Conservation (phyloP, 1,140 invertebrate genomes). For the Homarus americanus region DNA sequence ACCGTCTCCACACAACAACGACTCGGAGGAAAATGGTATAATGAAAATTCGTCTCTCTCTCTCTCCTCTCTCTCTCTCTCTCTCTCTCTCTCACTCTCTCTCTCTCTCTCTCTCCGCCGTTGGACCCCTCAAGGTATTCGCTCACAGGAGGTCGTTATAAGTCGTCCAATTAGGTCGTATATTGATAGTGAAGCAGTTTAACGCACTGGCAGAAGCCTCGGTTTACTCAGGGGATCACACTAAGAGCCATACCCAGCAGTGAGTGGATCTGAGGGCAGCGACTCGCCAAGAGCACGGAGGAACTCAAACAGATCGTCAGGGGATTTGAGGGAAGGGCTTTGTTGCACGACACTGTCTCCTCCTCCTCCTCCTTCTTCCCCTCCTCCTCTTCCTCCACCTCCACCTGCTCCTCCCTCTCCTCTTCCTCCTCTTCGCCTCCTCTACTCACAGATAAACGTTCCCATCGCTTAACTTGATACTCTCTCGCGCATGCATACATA, state of each 20-base stretch:
- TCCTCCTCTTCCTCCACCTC: not conserved
- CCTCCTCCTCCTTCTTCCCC: not conserved
- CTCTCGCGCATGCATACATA: not conserved
- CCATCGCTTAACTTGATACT: too few species aligned
- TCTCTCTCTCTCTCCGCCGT: not conserved
- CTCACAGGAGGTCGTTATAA: conserved; percentile 38
- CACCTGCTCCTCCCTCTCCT: not conserved
- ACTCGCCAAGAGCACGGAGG: not conserved
- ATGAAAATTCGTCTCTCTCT: too few species aligned
- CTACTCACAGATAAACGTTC: too few species aligned
- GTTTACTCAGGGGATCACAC: conserved; percentile 46
- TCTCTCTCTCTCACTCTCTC: not conserved
- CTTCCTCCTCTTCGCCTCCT: too few species aligned
- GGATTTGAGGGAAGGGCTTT: not conserved
- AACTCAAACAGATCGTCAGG: not conserved
- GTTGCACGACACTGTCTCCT: conserved; percentile 13
- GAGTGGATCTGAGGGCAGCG: not conserved
- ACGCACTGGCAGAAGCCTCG: conserved; percentile 26
- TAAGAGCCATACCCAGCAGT: conserved; percentile 20
- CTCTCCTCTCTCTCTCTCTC: not conserved
- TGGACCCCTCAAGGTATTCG: conserved; percentile 1
- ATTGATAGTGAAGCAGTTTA: conserved; percentile 42
- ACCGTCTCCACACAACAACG: conserved; percentile 13
- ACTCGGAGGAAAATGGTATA: too few species aligned
- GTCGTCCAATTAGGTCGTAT: conserved; percentile 58